phyloP scores from a whole-genome alignment of 2,888 invertebrate genomes.

The Drosophila pseudotakahashii region DNA sequence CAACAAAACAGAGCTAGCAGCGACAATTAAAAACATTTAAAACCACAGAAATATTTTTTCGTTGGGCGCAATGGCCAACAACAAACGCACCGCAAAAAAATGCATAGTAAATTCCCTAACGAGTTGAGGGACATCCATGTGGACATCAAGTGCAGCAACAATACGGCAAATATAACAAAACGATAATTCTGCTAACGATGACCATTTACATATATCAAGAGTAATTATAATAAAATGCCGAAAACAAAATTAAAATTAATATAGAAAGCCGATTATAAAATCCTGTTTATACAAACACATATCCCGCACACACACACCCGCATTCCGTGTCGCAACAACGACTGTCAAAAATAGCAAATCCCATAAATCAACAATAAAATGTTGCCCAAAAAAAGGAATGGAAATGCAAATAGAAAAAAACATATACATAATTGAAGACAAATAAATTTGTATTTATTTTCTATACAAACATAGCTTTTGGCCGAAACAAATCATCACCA shows the following conservation, averaged over 20 bases:
- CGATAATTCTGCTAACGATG: conserved; percentile 61
- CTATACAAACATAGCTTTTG: conserved; percentile 18
- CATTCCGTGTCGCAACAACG: conserved; percentile 39
- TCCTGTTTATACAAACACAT: conserved; percentile 36
- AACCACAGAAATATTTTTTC: conserved; percentile 65
- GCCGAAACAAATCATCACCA: conserved; percentile 16
- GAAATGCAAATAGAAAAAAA: conserved; percentile 29
- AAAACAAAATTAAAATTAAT: conserved; percentile 80
- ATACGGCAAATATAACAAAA: conserved; percentile 33
- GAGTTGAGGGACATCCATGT: conserved; percentile 37
- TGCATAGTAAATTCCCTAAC: conserved; percentile 45
- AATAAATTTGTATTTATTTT: conserved; percentile 31
- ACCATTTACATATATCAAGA: conserved; percentile 76
- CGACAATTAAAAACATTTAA: conserved; percentile 71
- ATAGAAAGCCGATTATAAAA: conserved; percentile 78
- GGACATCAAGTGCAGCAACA: conserved; percentile 70
- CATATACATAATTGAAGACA: conserved; percentile 33
- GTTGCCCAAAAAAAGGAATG: conserved; percentile 35
- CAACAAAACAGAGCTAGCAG: conserved; percentile 40
- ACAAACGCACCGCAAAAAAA: conserved; percentile 42
- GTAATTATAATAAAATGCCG: conserved; percentile 79
- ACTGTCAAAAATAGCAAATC: conserved; percentile 80
- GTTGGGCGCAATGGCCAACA: conserved; percentile 4
- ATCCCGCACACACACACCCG: conserved; percentile 9
- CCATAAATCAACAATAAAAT: conserved; percentile 79